Conservation (phyloP, 2,888 invertebrate species). For the Yponomeuta sedellus region DNA sequence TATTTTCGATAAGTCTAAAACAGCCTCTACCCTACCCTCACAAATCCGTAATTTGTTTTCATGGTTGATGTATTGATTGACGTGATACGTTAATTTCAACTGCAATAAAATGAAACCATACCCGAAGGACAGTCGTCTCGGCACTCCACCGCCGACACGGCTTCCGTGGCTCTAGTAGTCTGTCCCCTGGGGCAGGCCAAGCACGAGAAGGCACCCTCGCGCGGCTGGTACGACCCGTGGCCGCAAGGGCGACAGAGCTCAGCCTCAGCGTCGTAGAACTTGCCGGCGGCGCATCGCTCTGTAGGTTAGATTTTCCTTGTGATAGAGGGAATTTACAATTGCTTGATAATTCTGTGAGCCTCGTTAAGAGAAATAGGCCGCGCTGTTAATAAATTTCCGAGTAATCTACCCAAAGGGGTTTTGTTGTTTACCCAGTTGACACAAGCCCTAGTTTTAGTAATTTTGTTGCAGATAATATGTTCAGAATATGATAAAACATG, state of each 20-base stretch:
- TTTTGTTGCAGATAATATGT: too few species aligned
- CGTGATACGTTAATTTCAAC: neutral
- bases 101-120: slow-evolving; percentile 25
- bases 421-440: too few species aligned
- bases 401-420: too few species aligned
- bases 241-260: slow-evolving; percentile 95
- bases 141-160: slow-evolving; percentile 90
- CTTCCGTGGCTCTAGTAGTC: slow-evolving; percentile 93
- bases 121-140: slow-evolving; percentile 90
- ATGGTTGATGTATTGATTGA: too few species aligned
- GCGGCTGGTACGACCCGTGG: slow-evolving; percentile 94
- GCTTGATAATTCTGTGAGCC: neutral
- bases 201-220: slow-evolving; percentile 93
- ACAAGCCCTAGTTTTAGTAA: too few species aligned
- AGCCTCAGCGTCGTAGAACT: slow-evolving; percentile 92
- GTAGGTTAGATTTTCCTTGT: slow-evolving; percentile 23
- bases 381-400: neutral
- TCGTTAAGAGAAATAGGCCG: neutral
- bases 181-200: slow-evolving; percentile 92
- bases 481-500: too few species aligned
- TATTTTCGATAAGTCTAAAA: too few species aligned
- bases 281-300: slow-evolving; percentile 95
- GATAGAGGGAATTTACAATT: neutral
- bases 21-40: too few species aligned
- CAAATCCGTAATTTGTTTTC: too few species aligned